Evolutionary conservation across 2,797 vertebrate genomes (phyloP).

Genomic region (Leucoraja ocellata): DNA sequence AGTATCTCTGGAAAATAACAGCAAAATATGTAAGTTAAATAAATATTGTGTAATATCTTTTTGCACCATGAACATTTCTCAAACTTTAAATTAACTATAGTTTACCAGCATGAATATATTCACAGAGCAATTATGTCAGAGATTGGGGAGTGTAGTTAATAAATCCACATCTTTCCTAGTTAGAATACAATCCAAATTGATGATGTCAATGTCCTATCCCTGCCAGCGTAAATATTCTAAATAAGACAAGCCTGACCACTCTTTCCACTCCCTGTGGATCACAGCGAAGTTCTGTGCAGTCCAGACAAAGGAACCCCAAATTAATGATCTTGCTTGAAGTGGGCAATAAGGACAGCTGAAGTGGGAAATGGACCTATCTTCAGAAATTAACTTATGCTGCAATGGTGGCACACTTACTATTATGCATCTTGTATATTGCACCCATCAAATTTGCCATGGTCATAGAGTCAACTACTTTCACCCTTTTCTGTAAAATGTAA

Average conservation of each 20-base stretch:
- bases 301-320: not conserved
- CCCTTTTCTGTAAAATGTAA: not conserved
- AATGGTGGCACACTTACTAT: not conserved
- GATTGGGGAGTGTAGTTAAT: not conserved
- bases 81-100: not conserved
- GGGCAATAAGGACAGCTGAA: not conserved
- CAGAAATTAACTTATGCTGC: not conserved
- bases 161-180: not conserved
- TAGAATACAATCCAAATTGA: not conserved
- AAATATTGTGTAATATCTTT: not conserved
- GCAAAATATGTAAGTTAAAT: conserved; percentile 26
- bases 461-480: not conserved
- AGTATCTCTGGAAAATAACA: conserved; percentile 14
- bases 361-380: not conserved
- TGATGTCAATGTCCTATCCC: not conserved
- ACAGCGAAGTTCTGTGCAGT: not conserved
- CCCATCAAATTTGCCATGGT: not conserved
- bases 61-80: not conserved
- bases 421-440: not conserved
- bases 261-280: not conserved
- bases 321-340: not conserved
- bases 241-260: not conserved
- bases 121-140: not conserved
- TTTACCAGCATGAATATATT: not conserved
- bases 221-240: not conserved